Evolutionary conservation across 2,888 invertebrate species (phyloP).

Genomic region (Galeopsomyia nigrocyanea): DNA sequence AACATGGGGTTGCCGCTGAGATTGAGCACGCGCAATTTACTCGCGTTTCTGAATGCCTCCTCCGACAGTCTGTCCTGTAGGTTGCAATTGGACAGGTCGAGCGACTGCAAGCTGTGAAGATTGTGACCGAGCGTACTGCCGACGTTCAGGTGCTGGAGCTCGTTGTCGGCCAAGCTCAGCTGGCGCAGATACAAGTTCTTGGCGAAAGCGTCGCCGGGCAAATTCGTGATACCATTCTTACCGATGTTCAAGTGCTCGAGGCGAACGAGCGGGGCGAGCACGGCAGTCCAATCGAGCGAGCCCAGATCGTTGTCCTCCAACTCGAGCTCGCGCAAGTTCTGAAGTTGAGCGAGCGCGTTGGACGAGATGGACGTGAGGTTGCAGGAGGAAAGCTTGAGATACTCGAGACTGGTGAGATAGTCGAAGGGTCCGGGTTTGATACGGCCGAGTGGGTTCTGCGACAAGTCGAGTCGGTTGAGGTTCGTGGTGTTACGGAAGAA

Average conservation of each 20-base stretch:
- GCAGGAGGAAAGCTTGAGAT: conserved; percentile 77
- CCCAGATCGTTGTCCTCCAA: conserved; percentile 74
- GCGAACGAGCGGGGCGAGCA: conserved; percentile 74
- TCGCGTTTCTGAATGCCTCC: conserved; percentile 78
- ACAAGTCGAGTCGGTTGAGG: conserved; percentile 78
- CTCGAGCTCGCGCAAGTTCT: conserved; percentile 76
- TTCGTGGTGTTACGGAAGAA: conserved; percentile 79
- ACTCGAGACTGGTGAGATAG: conserved; percentile 76
- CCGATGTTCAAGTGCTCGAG: conserved; percentile 77
- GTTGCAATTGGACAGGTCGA: conserved; percentile 79
- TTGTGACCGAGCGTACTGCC: conserved; percentile 76
- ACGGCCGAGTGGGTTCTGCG: conserved; percentile 75
- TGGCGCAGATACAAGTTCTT: conserved; percentile 77
- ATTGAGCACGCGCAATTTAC: conserved; percentile 75
- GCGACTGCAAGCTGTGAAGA: conserved; percentile 75
- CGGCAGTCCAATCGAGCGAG: conserved; percentile 74
- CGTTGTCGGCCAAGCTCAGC: conserved; percentile 77
- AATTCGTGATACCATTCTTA: conserved; percentile 73
- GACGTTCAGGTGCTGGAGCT: conserved; percentile 76
- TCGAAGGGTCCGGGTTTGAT: conserved; percentile 75
- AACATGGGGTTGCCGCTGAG: conserved; percentile 79
- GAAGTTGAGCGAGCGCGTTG: conserved; percentile 72
- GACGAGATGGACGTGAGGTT: conserved; percentile 74
- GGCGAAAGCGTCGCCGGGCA: conserved; percentile 77
- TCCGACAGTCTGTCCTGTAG: conserved; percentile 77